phyloP scores from a whole-genome alignment of 2,888 invertebrate genomes.

The Agapostemon virescens region DNA sequence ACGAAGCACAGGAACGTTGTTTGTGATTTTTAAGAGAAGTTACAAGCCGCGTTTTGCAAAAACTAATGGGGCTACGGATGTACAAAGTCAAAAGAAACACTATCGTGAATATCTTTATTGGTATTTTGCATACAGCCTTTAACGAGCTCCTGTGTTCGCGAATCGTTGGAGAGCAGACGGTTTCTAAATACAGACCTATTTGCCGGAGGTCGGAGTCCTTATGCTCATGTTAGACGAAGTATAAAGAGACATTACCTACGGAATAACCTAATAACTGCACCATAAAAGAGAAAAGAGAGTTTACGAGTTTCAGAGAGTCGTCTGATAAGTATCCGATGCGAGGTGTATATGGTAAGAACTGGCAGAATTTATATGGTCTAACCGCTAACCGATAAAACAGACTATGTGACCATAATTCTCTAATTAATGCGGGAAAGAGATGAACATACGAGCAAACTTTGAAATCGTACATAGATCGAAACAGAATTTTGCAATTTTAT shows the following conservation, averaged over 20 bases:
- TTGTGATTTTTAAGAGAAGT: not conserved
- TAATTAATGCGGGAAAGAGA: not conserved
- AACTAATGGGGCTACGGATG: not conserved
- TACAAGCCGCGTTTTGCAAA: not conserved
- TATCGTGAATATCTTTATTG: not conserved
- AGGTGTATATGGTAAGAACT: not conserved
- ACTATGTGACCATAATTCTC: not conserved
- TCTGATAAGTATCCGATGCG: not conserved
- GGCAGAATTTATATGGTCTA: not conserved
- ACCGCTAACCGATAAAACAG: conserved; percentile 1
- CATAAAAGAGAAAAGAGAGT: conserved; percentile 10
- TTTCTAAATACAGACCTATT: not conserved
- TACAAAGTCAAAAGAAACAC: not conserved
- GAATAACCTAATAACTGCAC: conserved; percentile 18
- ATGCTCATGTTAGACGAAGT: not conserved
- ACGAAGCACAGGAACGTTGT: too few relatives aligned
- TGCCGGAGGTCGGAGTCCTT: not conserved
- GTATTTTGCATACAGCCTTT: not conserved
- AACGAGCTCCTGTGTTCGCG: not conserved
- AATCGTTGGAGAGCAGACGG: not conserved
- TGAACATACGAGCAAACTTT: too few relatives aligned
- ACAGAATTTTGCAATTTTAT: not conserved
- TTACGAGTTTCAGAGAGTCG: not conserved
- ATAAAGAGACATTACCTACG: not conserved
- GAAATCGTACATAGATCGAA: not conserved